These are phyloP conservation scores for Patella caerulea DNA, from an alignment of 2,888 invertebrate genomes.

Conservation along the genomic window DNA sequence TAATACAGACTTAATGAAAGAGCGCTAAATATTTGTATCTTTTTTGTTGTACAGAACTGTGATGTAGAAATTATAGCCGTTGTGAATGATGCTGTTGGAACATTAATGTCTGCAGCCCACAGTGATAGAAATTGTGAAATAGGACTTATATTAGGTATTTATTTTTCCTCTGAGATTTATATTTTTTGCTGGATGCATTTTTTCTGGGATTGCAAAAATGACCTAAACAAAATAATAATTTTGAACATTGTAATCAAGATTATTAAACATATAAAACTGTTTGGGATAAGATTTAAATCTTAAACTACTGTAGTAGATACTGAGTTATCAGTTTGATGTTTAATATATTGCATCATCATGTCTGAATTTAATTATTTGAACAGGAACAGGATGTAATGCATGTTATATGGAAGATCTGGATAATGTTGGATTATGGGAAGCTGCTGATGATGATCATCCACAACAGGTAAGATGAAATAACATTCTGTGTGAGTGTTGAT, in stretches of 20 bases:
- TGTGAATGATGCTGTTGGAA: constrained; percentile 96
- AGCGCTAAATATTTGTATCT: neutral
- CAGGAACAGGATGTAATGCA: constrained; percentile 94
- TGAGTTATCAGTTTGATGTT: too few relatives aligned
- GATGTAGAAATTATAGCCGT: constrained; percentile 94
- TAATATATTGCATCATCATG: too few relatives aligned
- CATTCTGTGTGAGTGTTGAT: too few relatives aligned
- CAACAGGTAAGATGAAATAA: constrained; percentile 57
- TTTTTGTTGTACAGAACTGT: constrained; percentile 78
- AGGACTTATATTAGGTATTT: constrained; percentile 93
- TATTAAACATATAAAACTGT: too few relatives aligned
- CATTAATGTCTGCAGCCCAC: constrained; percentile 98
- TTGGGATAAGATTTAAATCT: too few relatives aligned
- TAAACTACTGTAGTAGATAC: too few relatives aligned
- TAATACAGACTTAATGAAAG: too few relatives aligned
- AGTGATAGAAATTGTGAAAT: constrained; percentile 92
- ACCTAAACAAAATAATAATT: too few relatives aligned
- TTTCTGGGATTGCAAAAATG: too few relatives aligned
- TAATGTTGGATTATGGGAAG: constrained; percentile 84
- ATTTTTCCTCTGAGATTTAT: neutral
- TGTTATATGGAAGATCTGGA: constrained; percentile 92
- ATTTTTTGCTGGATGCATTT: too few relatives aligned
- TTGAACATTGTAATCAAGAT: neutral
- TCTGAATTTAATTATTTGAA: too few relatives aligned
- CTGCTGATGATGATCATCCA: constrained; percentile 73